Conservation (phyloP, 2,113 vertebrate genomes). For the Alouatta palliata region DNA sequence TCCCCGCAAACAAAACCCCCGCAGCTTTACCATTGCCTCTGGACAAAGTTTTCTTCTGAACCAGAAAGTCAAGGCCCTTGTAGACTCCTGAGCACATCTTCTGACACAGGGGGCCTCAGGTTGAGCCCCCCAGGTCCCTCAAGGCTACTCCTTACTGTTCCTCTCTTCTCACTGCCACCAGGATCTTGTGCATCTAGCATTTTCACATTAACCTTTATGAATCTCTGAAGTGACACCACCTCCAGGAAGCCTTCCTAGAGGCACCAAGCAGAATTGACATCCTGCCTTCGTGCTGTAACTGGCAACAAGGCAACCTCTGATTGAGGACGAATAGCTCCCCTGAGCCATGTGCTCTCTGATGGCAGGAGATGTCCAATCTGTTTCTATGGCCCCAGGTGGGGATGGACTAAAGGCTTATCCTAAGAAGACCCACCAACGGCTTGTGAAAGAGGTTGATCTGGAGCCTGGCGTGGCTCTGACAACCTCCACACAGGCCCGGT, state of each 20-base stretch:
- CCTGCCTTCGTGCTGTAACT: background rate
- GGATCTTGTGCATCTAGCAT: background rate
- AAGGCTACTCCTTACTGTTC: background rate
- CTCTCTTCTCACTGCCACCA: background rate
- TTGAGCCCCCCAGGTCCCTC: background rate
- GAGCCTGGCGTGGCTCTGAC: background rate
- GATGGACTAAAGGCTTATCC: background rate
- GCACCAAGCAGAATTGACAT: background rate
- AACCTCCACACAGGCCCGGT: background rate
- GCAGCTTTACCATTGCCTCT: rapidly evolving
- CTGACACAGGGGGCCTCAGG: too few species aligned
- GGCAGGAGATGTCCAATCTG: rapidly evolving
- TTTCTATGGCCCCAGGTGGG: rapidly evolving
- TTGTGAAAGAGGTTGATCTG: rapidly evolving
- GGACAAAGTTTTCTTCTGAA: background rate
- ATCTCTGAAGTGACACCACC: background rate
- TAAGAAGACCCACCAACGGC: too few species aligned
- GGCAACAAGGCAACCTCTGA: background rate
- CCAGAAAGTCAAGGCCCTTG: background rate
- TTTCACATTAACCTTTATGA: background rate
- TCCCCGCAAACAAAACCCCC: background rate
- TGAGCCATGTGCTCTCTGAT: rapidly evolving
- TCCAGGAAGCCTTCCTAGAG: background rate
- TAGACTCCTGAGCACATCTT: background rate
- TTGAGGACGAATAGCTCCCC: rapidly evolving